A percentile compares a stretch with the other conserved stretches of the same genome.
Evolutionary conservation across 2,113 vertebrate species (phyloP).

Genomic region (Nanorana parkeri): DNA sequence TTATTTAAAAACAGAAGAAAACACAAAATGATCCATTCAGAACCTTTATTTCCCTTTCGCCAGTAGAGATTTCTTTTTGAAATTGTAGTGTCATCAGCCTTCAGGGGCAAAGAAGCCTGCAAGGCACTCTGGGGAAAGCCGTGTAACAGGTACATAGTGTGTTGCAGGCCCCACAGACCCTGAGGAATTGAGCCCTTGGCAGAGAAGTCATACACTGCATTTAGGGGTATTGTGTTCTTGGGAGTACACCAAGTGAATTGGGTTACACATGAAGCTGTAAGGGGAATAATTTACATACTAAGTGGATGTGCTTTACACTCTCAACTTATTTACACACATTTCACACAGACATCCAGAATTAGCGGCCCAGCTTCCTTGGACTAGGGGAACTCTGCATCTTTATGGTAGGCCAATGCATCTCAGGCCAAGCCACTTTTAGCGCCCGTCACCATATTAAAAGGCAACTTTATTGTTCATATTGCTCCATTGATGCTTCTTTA

Average conservation of each 20-base stretch:
- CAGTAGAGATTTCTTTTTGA: constrained; percentile 47
- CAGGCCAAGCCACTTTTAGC: constrained; percentile 55
- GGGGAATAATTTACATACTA: constrained; percentile 37
- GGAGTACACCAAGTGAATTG: constrained; percentile 62
- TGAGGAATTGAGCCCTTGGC: constrained; percentile 70
- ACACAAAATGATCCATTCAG: constrained; percentile 43
- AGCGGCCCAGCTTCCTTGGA: constrained; percentile 65
- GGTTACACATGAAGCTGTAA: constrained; percentile 55
- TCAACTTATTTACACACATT: constrained; percentile 68
- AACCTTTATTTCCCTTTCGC: constrained; percentile 55
- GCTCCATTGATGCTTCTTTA: constrained; percentile 73
- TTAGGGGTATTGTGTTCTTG: constrained; percentile 39
- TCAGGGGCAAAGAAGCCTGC: constrained; percentile 41
- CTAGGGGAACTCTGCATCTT: constrained; percentile 61
- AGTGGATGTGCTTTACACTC: constrained; percentile 69
- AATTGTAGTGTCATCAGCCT: constrained; percentile 45
- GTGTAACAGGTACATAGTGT: constrained; percentile 31
- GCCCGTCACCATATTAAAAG: constrained; percentile 65
- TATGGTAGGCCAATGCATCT: constrained; percentile 62
- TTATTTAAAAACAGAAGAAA: constrained; percentile 15
- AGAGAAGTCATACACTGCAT: constrained; percentile 66
- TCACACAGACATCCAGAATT: constrained; percentile 65
- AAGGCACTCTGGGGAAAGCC: constrained; percentile 30
- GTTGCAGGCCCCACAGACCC: constrained; percentile 33
- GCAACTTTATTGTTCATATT: constrained; percentile 74